These are phyloP conservation scores for Acromyrmex echinatior DNA, from an alignment of 1,140 invertebrate genomes.

Conservation along the genomic window DNA sequence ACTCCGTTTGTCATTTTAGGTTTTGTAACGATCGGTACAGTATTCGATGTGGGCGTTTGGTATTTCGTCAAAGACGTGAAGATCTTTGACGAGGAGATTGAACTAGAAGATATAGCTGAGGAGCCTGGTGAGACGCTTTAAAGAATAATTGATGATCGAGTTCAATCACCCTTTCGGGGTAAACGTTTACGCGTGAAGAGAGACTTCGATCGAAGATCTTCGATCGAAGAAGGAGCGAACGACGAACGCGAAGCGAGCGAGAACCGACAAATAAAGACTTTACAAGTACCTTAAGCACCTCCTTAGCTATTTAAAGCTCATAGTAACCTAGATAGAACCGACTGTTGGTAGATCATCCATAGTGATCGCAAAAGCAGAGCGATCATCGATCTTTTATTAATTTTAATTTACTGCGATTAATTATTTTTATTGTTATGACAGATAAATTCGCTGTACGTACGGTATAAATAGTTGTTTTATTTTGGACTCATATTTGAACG, in stretches of 20 bases:
- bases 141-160: conserved; percentile 61
- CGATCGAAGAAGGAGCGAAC: conserved; percentile 49
- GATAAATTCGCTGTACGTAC: conserved; percentile 11
- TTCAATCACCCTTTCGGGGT: conserved; percentile 48
- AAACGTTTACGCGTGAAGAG: conserved; percentile 45
- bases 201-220: conserved; percentile 43
- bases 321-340: conserved; percentile 66
- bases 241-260: conserved; percentile 47
- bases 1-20: conserved; percentile 77
- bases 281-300: conserved; percentile 83
- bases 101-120: conserved; percentile 86
- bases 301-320: conserved; percentile 74
- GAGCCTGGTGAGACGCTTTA: conserved; percentile 81
- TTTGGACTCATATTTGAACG: not conserved
- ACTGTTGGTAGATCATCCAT: conserved; percentile 54
- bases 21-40: conserved; percentile 89
- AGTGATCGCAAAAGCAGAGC: conserved; percentile 37
- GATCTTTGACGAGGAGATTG: conserved; percentile 90
- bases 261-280: conserved; percentile 79
- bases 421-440: conserved; percentile 39
- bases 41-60: conserved; percentile 90
- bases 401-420: conserved; percentile 15
- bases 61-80: conserved; percentile 90
- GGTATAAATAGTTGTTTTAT: conserved; percentile 1
- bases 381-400: conserved; percentile 32